Evolutionary conservation across 2,888 invertebrate species (phyloP).

Genomic region (Piscicola geometra): DNA sequence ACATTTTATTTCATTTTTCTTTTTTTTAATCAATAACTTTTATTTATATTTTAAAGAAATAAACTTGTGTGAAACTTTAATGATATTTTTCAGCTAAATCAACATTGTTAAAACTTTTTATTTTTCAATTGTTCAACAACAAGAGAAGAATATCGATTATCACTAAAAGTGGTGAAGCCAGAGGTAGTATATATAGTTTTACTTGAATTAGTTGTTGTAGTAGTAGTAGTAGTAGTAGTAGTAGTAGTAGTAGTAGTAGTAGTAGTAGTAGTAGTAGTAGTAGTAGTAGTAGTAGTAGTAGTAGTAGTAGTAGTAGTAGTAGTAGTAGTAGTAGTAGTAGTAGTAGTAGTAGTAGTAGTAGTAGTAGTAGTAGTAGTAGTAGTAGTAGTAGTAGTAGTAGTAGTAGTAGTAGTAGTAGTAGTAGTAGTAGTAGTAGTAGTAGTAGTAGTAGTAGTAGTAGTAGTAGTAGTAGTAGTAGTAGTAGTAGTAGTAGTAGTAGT

Average conservation of each 20-base stretch:
- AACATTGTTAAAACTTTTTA: too few relatives aligned
- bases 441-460: conserved; percentile 40
- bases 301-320: conserved; percentile 33
- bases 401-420: conserved; percentile 35
- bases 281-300: conserved; percentile 9
- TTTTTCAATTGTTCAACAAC: too few relatives aligned
- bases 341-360: conserved; percentile 39
- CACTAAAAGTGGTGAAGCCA: too few relatives aligned
- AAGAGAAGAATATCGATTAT: neutral
- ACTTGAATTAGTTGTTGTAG: too few relatives aligned
- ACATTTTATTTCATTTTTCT: too few relatives aligned
- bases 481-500: conserved; percentile 35
- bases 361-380: conserved; percentile 42
- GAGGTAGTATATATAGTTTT: too few relatives aligned
- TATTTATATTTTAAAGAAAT: too few relatives aligned
- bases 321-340: conserved; percentile 36
- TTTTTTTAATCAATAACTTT: too few relatives aligned
- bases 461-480: conserved; percentile 40
- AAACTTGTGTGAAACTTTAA: too few relatives aligned
- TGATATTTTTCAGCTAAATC: too few relatives aligned
- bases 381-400: conserved; percentile 39
- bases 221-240: conserved; percentile 9
- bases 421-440: conserved; percentile 39
- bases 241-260: conserved; percentile 13
- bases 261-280: conserved; percentile 9